These are phyloP conservation scores for Erinaceus europaeus DNA, from an alignment of 2,113 vertebrate species.

Conservation along the genomic window DNA sequence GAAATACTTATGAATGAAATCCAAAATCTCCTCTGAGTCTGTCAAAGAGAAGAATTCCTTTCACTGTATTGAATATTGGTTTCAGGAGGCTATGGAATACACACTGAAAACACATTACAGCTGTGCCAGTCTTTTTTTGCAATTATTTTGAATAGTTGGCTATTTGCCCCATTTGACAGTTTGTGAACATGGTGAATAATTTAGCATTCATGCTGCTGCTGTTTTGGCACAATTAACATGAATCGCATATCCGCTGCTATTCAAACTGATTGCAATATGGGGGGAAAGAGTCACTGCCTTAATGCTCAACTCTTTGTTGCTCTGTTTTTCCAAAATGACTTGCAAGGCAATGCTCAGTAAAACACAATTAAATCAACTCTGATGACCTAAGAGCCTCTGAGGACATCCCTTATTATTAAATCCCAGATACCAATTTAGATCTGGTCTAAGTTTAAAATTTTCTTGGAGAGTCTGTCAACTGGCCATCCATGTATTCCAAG, in stretches of 20 bases:
- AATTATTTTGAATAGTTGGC: constrained; percentile 79
- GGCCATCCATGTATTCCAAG: constrained; percentile 49
- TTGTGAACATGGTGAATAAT: constrained; percentile 81
- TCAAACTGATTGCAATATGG: constrained; percentile 62
- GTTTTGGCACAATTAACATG: constrained; percentile 77
- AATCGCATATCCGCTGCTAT: constrained; percentile 72
- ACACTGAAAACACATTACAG: constrained; percentile 78
- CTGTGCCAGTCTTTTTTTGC: constrained; percentile 72
- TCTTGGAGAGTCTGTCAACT: constrained; percentile 64
- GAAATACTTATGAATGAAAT: constrained; percentile 59
- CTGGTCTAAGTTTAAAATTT: constrained; percentile 72
- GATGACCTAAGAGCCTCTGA: constrained; percentile 37
- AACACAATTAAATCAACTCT: constrained; percentile 55
- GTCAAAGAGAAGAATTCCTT: constrained; percentile 58
- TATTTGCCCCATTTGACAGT: constrained; percentile 81
- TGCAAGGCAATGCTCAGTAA: constrained; percentile 54
- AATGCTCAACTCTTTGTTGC: constrained; percentile 56
- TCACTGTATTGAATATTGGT: constrained; percentile 51
- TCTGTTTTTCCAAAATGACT: constrained; percentile 51
- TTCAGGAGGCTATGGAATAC: constrained; percentile 66
- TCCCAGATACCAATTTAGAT: constrained; percentile 54
- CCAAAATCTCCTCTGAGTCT: constrained; percentile 51
- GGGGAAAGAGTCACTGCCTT: constrained; percentile 62
- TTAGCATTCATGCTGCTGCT: constrained; percentile 76
- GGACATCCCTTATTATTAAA: constrained; percentile 45